A percentile compares a stretch with the other conserved stretches of the same genome.
Conservation (phyloP, 2,797 vertebrate genomes). For the Neosalanx taihuensis region DNA sequence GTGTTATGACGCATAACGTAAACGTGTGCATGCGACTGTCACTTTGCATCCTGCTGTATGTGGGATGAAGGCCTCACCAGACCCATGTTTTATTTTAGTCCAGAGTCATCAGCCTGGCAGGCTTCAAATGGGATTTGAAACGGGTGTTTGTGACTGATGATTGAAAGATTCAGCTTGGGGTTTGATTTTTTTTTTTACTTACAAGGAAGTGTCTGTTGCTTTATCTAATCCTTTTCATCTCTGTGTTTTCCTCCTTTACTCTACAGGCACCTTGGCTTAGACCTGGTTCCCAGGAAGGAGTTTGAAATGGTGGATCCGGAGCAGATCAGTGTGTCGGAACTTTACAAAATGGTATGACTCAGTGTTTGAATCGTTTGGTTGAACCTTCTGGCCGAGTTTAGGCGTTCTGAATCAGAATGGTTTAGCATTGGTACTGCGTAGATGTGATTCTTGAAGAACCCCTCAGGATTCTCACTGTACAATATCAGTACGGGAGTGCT, state of each 20-base stretch:
- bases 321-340: conserved; percentile 96
- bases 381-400: background rate
- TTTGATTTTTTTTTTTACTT: no score
- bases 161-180: no score
- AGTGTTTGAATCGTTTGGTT: conserved; percentile 24
- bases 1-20: conserved; percentile 4
- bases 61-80: background rate
- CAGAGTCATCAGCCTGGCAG: no score
- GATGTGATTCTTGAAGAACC: background rate
- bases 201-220: no score
- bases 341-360: conserved; percentile 96
- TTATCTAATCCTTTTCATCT: background rate
- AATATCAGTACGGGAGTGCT: conserved; percentile 4
- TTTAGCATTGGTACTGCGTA: background rate
- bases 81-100: background rate
- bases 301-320: conserved; percentile 98
- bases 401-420: background rate
- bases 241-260: conserved; percentile 48
- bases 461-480: background rate
- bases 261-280: conserved; percentile 91
- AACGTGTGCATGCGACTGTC: background rate
- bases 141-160: background rate
- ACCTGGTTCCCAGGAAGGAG: conserved; percentile 97
- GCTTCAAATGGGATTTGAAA: background rate
- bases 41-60: background rate